Conservation (phyloP, 2,113 vertebrate species). For the Terrapene triunguis region DNA sequence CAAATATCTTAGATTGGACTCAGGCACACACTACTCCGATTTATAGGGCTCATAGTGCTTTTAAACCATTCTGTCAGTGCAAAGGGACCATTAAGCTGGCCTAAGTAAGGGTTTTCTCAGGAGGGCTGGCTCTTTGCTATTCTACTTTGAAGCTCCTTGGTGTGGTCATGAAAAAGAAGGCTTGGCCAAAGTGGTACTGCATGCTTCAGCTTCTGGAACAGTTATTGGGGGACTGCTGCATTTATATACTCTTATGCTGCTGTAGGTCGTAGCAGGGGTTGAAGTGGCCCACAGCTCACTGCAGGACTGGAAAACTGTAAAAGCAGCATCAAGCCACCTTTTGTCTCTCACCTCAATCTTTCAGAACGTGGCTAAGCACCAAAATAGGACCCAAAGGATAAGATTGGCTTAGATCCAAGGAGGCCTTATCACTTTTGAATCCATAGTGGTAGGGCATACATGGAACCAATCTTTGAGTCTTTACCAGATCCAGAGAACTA, state of each 20-base stretch:
- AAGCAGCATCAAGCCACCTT: not conserved
- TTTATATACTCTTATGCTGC: not conserved
- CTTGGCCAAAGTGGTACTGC: not conserved
- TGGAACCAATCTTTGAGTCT: not conserved
- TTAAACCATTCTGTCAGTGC: slow-evolving; percentile 12
- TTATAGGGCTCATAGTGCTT: not conserved
- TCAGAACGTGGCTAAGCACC: not conserved
- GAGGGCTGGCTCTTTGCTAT: not conserved
- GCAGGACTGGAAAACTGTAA: not conserved
- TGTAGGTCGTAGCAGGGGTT: not conserved
- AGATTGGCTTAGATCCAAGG: not conserved
- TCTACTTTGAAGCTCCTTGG: not conserved
- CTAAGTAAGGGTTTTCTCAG: not conserved
- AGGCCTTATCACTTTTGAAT: not conserved
- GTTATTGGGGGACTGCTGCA: not conserved
- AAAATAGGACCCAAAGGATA: not conserved
- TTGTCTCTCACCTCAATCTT: not conserved
- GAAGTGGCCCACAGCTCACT: not conserved
- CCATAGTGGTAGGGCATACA: not conserved
- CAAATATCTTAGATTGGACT: slow-evolving; percentile 15
- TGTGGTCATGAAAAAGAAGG: not conserved
- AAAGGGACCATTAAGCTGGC: slow-evolving; percentile 23
- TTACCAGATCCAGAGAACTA: not conserved
- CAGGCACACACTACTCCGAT: slow-evolving; percentile 14
- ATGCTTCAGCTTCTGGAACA: slow-evolving; percentile 10